A percentile compares a stretch with the other conserved stretches of the same genome.
These are phyloP conservation scores for Girardinichthys multiradiatus DNA, from an alignment of 2,113 vertebrate species.

Conservation along the genomic window DNA sequence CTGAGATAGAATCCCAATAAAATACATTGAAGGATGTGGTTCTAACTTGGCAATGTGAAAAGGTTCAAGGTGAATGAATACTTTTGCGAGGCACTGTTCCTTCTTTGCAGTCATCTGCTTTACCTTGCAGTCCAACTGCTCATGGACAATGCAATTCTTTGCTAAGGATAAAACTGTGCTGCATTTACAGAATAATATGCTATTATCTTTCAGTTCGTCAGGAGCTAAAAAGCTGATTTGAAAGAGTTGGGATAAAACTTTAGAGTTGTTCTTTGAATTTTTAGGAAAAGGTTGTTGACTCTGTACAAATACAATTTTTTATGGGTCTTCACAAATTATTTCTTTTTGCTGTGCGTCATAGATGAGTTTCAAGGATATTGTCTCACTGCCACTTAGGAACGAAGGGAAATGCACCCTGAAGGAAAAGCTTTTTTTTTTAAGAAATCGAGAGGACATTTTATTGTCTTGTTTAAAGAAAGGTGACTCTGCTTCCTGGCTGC, in stretches of 20 bases:
- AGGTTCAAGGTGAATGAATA: not conserved
- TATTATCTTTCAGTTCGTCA: constrained; percentile 50
- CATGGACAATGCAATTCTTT: constrained; percentile 22
- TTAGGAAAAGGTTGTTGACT: constrained; percentile 52
- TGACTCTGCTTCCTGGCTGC: constrained; percentile 56
- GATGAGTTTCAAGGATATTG: constrained; percentile 43
- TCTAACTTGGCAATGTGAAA: not conserved
- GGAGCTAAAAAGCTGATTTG: constrained; percentile 45
- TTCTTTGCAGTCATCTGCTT: constrained; percentile 15
- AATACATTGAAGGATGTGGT: not conserved
- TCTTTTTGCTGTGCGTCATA: constrained; percentile 70
- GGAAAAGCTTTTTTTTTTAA: constrained; percentile 44
- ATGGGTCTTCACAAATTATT: constrained; percentile 52
- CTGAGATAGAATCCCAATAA: not conserved
- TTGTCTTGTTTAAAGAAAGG: constrained; percentile 54
- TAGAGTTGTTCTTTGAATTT: constrained; percentile 42
- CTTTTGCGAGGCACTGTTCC: not conserved
- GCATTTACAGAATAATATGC: constrained; percentile 38
- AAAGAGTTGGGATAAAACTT: constrained; percentile 20
- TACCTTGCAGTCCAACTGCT: constrained; percentile 17
- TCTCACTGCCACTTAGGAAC: constrained; percentile 66
- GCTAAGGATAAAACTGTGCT: constrained; percentile 40
- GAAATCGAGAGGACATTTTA: constrained; percentile 42
- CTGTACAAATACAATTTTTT: constrained; percentile 54
- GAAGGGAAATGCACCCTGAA: constrained; percentile 47